Evolutionary conservation across 2,113 vertebrate genomes (phyloP), one percentile per base, ranked within the genome.

Genomic region (Mustela lutreola): DNA sequence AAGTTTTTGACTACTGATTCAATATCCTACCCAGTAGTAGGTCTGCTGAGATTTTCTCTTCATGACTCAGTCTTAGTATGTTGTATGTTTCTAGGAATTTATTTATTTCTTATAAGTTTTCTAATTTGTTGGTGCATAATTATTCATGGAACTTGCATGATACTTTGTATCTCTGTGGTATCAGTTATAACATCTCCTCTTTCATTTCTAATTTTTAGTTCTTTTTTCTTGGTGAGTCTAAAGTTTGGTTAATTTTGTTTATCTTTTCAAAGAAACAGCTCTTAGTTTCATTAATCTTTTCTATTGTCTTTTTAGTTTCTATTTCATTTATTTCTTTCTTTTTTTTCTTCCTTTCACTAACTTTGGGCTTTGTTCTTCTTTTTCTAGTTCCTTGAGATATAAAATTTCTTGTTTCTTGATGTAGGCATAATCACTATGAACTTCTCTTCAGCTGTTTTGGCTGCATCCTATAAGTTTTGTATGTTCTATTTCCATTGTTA

Each of bases 141-240:
- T 81, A 33, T 67, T 80, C 53, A 56, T 65, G 28, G 33, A 48
- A 24, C n/a, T 91, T 19, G 18, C 50, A 60, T 71, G 67, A 42
- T 58, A 36, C 62, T 94, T 79, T 79, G 28, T 87, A 93, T 80
- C 79, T 94, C 92, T 80, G 21, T 24, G 16, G 31, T 60, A 48
- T 94, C 31, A 70, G 31, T 70, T 88, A 58, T 58, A 78, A 78
- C 15, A 36, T 87, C 28, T 58, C 39, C 28, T 67, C 39, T 75
- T 75, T 75, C 81, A 75, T 50, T 93, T 84, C 56, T 86, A 48
- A 79, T 56, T 93, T 94, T 76, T 33, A 67, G 10, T 67, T 85
- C 87, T 76, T 93, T 93, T 80, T 70, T 71, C 84, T 94, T 80
- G 50, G 62, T 48, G 28, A 94, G 75, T 21, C 62, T 56, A 67